Conservation (phyloP, 1,140 invertebrate species). For the Bicyclus anynana region DNA sequence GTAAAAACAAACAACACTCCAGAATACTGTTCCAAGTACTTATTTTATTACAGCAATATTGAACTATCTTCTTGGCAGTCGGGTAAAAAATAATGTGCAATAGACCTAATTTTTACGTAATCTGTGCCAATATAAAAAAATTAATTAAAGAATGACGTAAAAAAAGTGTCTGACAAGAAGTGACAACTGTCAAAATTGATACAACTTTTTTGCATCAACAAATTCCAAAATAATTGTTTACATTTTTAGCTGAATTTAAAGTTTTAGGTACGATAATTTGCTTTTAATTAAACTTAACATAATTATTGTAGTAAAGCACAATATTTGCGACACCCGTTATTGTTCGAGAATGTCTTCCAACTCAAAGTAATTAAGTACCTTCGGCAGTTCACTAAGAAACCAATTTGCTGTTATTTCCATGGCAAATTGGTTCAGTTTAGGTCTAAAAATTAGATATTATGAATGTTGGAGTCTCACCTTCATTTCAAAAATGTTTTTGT, state of each 20-base stretch:
- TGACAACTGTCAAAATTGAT: conserved; percentile 1
- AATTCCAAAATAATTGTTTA: neutral
- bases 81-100: no score
- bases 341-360: neutral
- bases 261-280: neutral
- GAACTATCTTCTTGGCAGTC: no score
- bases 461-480: neutral
- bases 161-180: no score
- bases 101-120: no score
- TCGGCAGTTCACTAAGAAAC: neutral
- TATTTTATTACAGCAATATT: no score
- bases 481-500: neutral
- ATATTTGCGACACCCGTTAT: neutral
- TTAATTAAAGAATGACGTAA: no score
- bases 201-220: conserved; percentile 1
- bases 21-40: no score
- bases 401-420: conserved; percentile 11
- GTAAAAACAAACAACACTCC: no score
- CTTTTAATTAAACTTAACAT: neutral
- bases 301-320: neutral
- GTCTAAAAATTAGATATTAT: neutral
- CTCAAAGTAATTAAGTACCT: neutral
- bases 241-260: neutral
- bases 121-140: no score
- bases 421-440: conserved; percentile 4